These are phyloP conservation scores for Columba guinea DNA, from an alignment of 2,797 vertebrate genomes.

Conservation along the genomic window DNA sequence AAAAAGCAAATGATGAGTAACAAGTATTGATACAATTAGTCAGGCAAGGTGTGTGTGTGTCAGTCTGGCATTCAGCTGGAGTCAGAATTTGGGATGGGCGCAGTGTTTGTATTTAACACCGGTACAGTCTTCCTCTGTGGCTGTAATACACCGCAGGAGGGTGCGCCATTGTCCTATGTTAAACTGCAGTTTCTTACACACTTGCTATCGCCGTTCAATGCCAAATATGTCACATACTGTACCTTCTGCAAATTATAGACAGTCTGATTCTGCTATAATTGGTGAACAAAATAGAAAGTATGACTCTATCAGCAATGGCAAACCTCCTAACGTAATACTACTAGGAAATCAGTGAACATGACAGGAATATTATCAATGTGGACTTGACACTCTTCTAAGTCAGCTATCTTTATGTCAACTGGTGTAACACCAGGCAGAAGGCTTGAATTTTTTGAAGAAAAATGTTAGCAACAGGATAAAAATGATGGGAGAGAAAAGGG, in stretches of 20 bases:
- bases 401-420: background rate
- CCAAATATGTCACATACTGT: background rate
- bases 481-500: background rate
- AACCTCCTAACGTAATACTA: background rate
- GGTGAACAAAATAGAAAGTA: background rate
- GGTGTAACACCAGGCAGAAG: background rate
- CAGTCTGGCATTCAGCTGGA: background rate
- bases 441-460: background rate
- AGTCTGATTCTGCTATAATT: background rate
- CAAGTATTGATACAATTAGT: background rate
- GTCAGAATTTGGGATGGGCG: background rate
- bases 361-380: background rate
- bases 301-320: background rate
- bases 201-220: background rate
- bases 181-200: background rate
- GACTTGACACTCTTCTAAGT: background rate
- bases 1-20: slow-evolving; percentile 17
- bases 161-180: background rate
- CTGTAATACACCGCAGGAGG: background rate
- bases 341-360: background rate
- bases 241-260: background rate
- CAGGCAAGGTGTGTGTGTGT: background rate
- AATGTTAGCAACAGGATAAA: background rate
- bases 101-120: background rate
- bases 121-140: background rate